Conservation (phyloP, 2,113 vertebrate species). For the Leucosticte australis region DNA sequence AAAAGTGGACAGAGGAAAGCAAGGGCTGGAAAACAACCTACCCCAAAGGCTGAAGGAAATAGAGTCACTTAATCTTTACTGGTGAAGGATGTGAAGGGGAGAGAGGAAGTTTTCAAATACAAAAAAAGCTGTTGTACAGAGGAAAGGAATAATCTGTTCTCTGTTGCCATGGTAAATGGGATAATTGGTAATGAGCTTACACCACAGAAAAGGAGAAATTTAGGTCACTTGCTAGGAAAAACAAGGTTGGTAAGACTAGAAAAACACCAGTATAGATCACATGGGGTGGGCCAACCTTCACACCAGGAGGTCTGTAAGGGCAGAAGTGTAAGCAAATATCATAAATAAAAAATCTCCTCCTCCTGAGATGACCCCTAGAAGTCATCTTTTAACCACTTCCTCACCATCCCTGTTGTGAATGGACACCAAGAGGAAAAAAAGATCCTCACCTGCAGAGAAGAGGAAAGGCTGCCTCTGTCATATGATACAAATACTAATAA, state of each 20-base stretch:
- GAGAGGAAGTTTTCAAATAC: constrained; percentile 21
- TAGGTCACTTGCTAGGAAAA: constrained; percentile 42
- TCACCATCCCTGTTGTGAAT: neutral
- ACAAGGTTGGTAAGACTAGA: neutral
- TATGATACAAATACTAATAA: neutral
- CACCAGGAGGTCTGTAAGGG: neutral
- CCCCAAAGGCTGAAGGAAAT: neutral
- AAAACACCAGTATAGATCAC: neutral
- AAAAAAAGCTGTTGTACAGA: constrained; percentile 10
- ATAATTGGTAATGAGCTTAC: constrained; percentile 50
- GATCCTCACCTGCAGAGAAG: neutral
- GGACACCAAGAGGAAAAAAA: neutral
- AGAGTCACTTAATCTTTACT: neutral
- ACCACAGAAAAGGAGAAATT: constrained; percentile 22
- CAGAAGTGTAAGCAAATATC: neutral
- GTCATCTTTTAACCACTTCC: neutral
- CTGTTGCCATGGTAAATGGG: constrained; percentile 48
- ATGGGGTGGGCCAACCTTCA: neutral
- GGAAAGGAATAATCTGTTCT: constrained; percentile 51
- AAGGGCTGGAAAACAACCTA: neutral
- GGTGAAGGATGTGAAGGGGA: neutral
- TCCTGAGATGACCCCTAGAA: neutral
- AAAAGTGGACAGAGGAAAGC: neutral
- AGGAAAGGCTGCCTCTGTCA: neutral
- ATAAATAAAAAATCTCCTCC: neutral